Evolutionary conservation across 1,140 invertebrate species (phyloP).

Genomic region (Holotrichia oblita): DNA sequence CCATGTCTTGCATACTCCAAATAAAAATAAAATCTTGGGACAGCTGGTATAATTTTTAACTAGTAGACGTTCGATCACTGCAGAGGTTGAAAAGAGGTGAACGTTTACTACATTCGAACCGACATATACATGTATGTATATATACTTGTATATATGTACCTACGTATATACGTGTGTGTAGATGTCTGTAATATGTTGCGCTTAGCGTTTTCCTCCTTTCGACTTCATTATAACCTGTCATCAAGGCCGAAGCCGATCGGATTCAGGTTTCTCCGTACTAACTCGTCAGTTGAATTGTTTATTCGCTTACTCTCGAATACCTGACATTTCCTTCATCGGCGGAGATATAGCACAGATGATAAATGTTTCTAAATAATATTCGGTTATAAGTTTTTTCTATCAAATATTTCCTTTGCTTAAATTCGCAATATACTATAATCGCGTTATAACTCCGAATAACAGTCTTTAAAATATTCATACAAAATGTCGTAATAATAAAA

Average conservation of each 20-base stretch:
- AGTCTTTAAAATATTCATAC: no score
- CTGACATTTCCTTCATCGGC: slow-evolving; percentile 22
- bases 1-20: no score
- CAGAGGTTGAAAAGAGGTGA: slow-evolving; percentile 25
- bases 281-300: slow-evolving; percentile 12
- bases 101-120: background rate
- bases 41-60: no score
- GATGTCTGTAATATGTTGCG: background rate
- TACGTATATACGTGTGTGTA: background rate
- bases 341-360: background rate
- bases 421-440: no score
- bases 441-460: no score
- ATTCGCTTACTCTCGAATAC: background rate
- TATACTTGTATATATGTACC: background rate
- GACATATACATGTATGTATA: background rate
- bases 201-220: slow-evolving; percentile 20
- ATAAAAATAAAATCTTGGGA: no score
- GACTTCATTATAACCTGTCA: slow-evolving; percentile 36
- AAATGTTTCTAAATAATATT: background rate
- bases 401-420: no score
- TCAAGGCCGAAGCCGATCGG: slow-evolving; percentile 27
- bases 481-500: no score
- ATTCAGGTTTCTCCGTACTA: slow-evolving; percentile 25
- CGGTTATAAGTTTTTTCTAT: background rate
- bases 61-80: background rate